Percentiles rank a stretch among this genome's conserved stretches.
phyloP scores from a whole-genome alignment of 2,888 invertebrate genomes.

The Allacma fusca region DNA sequence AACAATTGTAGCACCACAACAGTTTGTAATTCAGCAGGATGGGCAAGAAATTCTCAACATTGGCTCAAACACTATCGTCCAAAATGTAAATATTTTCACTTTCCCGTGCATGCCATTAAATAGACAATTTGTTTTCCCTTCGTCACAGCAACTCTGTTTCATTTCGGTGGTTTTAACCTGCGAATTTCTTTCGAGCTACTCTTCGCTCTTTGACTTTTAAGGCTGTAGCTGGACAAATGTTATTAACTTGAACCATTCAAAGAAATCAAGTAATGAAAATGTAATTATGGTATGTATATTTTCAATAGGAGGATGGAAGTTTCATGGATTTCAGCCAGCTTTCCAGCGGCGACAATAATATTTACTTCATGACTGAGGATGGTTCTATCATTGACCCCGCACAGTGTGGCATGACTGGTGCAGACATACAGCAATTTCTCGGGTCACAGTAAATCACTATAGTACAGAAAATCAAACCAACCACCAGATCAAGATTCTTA shows the following conservation, averaged over 20 bases:
- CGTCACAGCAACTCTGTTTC: too few relatives aligned
- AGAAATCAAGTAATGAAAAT: too few relatives aligned
- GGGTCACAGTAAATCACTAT: neutral
- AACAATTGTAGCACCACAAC: neutral
- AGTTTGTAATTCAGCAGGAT: conserved; percentile 11
- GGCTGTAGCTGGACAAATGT: too few relatives aligned
- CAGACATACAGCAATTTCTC: conserved; percentile 40
- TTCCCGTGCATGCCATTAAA: neutral
- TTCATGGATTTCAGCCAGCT: conserved; percentile 23
- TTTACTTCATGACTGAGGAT: conserved; percentile 47
- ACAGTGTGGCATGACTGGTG: conserved; percentile 32
- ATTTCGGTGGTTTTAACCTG: too few relatives aligned
- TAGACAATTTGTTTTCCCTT: neutral
- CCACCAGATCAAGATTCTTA: too few relatives aligned
- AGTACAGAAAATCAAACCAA: neutral
- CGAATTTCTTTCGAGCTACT: too few relatives aligned
- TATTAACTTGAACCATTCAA: too few relatives aligned
- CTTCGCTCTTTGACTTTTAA: too few relatives aligned
- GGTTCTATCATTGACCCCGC: conserved; percentile 44
- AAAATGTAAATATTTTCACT: conserved; percentile 4
- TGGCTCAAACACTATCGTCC: neutral
- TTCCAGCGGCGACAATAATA: conserved; percentile 29
- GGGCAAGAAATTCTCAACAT: conserved; percentile 25
- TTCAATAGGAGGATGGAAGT: conserved; percentile 22
- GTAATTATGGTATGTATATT: too few relatives aligned